A percentile compares a stretch with the other conserved stretches of the same genome.
Evolutionary conservation across 2,797 vertebrate species (phyloP).

Genomic region (Hafferia zeledoni): DNA sequence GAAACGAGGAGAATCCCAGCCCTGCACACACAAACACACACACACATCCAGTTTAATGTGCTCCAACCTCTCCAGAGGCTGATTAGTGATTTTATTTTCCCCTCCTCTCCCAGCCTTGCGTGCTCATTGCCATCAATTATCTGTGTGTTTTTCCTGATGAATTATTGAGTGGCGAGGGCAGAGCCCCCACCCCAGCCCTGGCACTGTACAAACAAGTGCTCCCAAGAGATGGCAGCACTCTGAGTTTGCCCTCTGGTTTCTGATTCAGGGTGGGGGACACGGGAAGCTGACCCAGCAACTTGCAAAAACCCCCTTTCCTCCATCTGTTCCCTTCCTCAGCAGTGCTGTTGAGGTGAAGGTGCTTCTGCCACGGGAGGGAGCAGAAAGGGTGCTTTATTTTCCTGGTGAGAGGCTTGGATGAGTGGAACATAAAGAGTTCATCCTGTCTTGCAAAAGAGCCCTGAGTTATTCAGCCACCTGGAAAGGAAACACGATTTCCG

Average conservation of each 20-base stretch:
- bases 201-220: background rate
- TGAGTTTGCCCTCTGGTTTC: background rate
- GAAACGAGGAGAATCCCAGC: background rate
- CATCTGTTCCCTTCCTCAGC: background rate
- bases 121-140: constrained; percentile 37
- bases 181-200: background rate
- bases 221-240: background rate
- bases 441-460: background rate
- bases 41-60: background rate
- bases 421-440: background rate
- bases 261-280: background rate
- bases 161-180: constrained; percentile 29
- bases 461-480: background rate
- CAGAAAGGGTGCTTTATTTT: background rate
- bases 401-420: background rate
- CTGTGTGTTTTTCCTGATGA: constrained; percentile 37
- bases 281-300: background rate
- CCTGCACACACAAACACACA: background rate
- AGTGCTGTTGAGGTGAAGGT: background rate
- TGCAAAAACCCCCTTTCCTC: background rate
- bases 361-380: background rate
- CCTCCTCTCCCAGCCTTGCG: background rate
- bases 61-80: constrained; percentile 27
- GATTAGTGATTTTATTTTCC: constrained; percentile 43
- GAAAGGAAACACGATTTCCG: constrained; percentile 56